Conservation (phyloP, 2,888 invertebrate species). For the Lissonota sp. region DNA sequence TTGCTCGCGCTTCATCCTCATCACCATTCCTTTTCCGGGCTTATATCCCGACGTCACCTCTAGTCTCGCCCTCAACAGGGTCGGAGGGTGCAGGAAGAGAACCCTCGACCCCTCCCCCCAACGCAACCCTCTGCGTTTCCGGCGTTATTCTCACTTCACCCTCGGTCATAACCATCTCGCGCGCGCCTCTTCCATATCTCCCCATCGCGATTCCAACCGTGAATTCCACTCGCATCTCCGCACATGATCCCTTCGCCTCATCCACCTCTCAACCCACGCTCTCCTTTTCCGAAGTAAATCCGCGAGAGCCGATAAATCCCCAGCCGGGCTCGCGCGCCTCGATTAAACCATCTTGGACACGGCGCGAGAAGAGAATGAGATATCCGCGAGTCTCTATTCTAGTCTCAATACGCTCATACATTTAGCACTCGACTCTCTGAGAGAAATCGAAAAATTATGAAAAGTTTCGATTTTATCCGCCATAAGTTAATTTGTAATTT, state of each 20-base stretch:
- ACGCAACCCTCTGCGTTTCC: background rate
- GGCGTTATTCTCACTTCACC: slow-evolving; percentile 31
- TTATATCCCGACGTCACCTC: slow-evolving; percentile 18
- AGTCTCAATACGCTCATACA: background rate
- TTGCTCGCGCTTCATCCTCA: slow-evolving; percentile 25
- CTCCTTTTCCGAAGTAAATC: slow-evolving; percentile 24
- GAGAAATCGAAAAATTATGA: background rate
- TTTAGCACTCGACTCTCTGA: slow-evolving; percentile 1
- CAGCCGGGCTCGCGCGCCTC: slow-evolving; percentile 24
- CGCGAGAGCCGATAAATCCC: slow-evolving; percentile 49
- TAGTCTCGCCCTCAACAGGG: background rate
- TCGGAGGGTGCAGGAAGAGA: too few species aligned
- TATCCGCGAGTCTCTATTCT: background rate
- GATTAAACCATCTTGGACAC: slow-evolving; percentile 13
- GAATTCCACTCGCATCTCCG: slow-evolving; percentile 56
- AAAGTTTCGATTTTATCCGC: background rate
- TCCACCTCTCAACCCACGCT: background rate
- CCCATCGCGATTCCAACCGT: slow-evolving; percentile 12
- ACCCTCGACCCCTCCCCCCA: too few species aligned
- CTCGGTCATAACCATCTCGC: slow-evolving; percentile 22
- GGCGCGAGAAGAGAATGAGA: slow-evolving; percentile 18
- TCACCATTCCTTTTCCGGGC: slow-evolving; percentile 32
- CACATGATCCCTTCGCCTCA: slow-evolving; percentile 34
- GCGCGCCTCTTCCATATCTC: background rate
- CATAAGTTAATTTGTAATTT: background rate